Evolutionary conservation across 2,797 vertebrate species (phyloP).

Genomic region (Ceryle rudis): DNA sequence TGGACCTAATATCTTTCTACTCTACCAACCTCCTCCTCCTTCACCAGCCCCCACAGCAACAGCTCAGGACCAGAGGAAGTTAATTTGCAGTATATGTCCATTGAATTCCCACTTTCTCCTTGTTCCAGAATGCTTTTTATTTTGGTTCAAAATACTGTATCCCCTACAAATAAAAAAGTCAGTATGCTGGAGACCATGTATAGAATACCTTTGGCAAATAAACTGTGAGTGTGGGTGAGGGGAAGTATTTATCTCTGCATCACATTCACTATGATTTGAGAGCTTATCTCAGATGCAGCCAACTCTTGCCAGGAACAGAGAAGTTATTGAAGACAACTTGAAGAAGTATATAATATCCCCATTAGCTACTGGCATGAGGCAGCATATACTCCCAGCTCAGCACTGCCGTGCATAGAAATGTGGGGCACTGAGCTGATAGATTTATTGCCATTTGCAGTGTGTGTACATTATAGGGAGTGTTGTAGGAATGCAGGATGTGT

Average conservation of each 20-base stretch:
- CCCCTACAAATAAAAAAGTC: not conserved
- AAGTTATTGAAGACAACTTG: not conserved
- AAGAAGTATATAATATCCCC: not conserved
- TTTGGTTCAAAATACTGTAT: not conserved
- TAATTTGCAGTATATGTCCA: not conserved
- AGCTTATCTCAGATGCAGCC: not conserved
- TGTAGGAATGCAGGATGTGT: not conserved
- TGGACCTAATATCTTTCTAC: not conserved
- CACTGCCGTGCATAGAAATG: not conserved
- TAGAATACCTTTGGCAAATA: not conserved
- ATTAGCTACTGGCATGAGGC: not conserved
- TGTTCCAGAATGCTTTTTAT: not conserved
- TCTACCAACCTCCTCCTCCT: not conserved
- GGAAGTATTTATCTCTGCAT: not conserved
- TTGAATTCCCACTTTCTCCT: not conserved
- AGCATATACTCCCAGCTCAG: not conserved
- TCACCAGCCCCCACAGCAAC: not conserved
- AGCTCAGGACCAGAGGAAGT: not conserved
- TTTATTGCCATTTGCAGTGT: not conserved
- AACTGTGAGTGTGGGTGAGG: not conserved
- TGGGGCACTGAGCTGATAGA: not conserved
- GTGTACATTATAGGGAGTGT: fast-evolving
- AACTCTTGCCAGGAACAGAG: not conserved
- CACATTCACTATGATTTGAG: not conserved
- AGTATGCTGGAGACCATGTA: fast-evolving